Evolutionary conservation across 64 coral and sea anemone genomes (phyloP), one percentile per base, ranked within the genome.

Genomic region (Pachyseris speciosa): DNA sequence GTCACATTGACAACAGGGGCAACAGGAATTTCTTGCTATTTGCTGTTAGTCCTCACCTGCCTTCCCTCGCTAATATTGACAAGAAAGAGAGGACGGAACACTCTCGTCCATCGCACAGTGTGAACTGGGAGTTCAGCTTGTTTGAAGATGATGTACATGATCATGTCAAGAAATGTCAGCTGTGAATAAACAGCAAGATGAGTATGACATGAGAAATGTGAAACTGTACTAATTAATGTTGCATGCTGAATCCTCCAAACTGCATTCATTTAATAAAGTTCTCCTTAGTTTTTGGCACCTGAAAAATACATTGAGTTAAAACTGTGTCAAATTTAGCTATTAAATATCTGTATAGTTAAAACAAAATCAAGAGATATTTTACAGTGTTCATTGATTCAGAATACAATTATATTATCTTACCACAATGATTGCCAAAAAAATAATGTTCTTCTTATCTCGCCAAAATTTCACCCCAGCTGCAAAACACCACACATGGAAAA

Each of bases 401-500:
- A n/a, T n/a, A n/a, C n/a, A n/a, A n/a, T n/a, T n/a, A n/a, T n/a
- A 5, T 19, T 7, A 37, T 60, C 96, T 86, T 88, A 98, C 96
- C 86, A 95, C 93, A 86, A 99, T 95, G 20, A 95, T 90, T 10
- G 84, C 63, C 37, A 93, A 76, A 72, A 99, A 78, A 34, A 99
- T 93, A 0, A 90, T 43, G 49, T 99, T 99, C 69, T 99, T 99
- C 69, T 95, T 99, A 38, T 99, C 97, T 43, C 69, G 87, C 97
- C 97, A 99, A 74, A 99, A 99, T 40, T 95, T 95, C 9, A 95
- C 89, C 67, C 94, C 97, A 30, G 97, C 86, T 58, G 97, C 97
- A 77, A 99, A 95, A 58, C 78, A 93, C 97, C 97, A 99, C 17
- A 92, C 90, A 69, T 99, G 97, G 78, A 99, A 99, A 15, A 93